A percentile compares a stretch with the other conserved stretches of the same genome.
Evolutionary conservation across 1,140 invertebrate genomes (phyloP).

Genomic region (Solenopsis fugax): DNA sequence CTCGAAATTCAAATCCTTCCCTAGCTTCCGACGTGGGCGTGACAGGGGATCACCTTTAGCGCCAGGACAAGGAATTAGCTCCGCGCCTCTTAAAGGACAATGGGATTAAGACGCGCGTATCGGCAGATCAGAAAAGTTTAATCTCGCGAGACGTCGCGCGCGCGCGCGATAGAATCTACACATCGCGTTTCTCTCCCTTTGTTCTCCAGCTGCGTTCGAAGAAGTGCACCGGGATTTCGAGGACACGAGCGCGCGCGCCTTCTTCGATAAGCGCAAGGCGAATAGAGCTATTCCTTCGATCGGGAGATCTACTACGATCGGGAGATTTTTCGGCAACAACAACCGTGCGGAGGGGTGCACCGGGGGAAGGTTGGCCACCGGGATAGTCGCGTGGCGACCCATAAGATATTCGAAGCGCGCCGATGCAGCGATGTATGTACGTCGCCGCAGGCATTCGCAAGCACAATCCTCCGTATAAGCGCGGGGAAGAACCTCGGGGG

Average conservation of each 20-base stretch:
- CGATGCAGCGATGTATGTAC: too few relatives aligned
- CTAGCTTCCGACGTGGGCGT: constrained; percentile 67
- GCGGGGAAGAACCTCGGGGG: background rate
- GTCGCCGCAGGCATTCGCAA: constrained; percentile 20
- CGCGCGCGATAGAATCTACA: constrained; percentile 5
- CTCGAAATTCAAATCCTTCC: constrained; percentile 72
- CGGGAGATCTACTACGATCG: background rate
- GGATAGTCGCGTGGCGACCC: constrained; percentile 79
- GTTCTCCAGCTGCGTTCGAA: background rate
- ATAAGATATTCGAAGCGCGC: constrained; percentile 70
- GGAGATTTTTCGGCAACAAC: constrained; percentile 4
- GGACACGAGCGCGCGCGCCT: background rate
- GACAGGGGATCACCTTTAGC: constrained; percentile 25
- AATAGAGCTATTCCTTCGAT: background rate
- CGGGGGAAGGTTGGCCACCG: constrained; percentile 70
- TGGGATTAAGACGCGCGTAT: constrained; percentile 65
- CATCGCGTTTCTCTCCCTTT: background rate
- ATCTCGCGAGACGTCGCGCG: constrained; percentile 16
- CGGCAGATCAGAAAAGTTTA: constrained; percentile 8
- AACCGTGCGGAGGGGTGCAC: background rate
- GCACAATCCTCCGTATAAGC: constrained; percentile 68
- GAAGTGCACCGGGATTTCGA: background rate
- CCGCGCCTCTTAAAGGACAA: constrained; percentile 52
- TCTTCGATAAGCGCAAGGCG: background rate
- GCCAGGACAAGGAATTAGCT: constrained; percentile 41